Percentiles rank a stretch among this genome's conserved stretches.
phyloP scores from a whole-genome alignment of 2,888 invertebrate species.

The Eupeodes luniger region DNA sequence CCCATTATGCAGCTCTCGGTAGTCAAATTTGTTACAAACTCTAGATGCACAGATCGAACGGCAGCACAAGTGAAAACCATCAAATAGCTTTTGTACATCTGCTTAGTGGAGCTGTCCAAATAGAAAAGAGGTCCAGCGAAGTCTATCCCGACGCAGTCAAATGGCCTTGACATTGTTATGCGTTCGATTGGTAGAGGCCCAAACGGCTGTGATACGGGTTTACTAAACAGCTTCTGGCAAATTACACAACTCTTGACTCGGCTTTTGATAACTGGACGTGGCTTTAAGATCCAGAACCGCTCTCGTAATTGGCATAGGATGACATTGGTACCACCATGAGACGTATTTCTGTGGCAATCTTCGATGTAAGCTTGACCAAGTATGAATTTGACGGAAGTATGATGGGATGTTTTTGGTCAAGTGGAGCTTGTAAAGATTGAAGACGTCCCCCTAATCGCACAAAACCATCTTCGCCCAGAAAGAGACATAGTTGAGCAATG shows the following conservation, averaged over 20 bases:
- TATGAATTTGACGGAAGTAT: conserved; percentile 9
- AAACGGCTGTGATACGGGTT: conserved; percentile 20
- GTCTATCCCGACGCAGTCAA: conserved; percentile 39
- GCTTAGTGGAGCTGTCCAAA: conserved; percentile 13
- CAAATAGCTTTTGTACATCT: conserved; percentile 33
- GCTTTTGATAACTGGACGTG: conserved; percentile 11
- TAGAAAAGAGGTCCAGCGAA: conserved; percentile 43
- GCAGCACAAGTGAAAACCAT: conserved; percentile 43
- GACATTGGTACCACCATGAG: conserved; percentile 11
- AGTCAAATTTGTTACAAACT: neutral
- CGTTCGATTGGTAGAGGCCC: conserved; percentile 10
- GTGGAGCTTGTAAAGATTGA: neutral
- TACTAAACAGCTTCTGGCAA: conserved; percentile 20
- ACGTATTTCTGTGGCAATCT: neutral
- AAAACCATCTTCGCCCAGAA: conserved; percentile 37
- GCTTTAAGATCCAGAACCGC: conserved; percentile 30
- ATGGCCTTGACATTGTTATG: conserved; percentile 31
- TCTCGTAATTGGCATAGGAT: neutral
- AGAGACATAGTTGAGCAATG: conserved; percentile 25
- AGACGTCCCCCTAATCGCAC: conserved; percentile 20
- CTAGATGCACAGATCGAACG: conserved; percentile 27
- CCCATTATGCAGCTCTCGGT: conserved; percentile 17
- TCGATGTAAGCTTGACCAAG: neutral
- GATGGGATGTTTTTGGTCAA: conserved; percentile 15
- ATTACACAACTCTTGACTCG: conserved; percentile 24